Evolutionary conservation across 2,888 invertebrate genomes (phyloP).

Genomic region (Diadromus collaris): DNA sequence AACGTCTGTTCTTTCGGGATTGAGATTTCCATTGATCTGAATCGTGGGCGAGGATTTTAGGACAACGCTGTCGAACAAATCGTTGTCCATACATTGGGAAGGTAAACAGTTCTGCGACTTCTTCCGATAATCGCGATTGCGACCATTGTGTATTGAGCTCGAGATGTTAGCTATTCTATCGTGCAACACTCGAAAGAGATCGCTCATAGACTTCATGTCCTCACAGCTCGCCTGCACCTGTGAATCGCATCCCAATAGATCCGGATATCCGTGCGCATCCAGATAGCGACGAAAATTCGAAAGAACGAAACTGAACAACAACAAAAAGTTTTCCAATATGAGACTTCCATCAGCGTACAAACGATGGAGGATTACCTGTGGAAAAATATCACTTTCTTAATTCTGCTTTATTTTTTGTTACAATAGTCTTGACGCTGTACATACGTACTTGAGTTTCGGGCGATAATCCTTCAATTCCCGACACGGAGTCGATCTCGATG

Average conservation of each 20-base stretch:
- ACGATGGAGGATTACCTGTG: conserved; percentile 68
- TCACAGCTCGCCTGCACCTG: conserved; percentile 70
- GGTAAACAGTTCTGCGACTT: conserved; percentile 27
- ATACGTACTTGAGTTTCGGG: conserved; percentile 70
- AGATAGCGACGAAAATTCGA: conserved; percentile 61
- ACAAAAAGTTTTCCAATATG: conserved; percentile 69
- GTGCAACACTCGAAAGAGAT: conserved; percentile 64
- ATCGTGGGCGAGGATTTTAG: conserved; percentile 73
- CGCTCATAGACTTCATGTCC: conserved; percentile 66
- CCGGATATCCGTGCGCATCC: conserved; percentile 58
- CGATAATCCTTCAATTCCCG: conserved; percentile 65
- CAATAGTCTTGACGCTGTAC: not conserved
- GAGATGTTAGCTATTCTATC: conserved; percentile 21
- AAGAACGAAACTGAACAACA: conserved; percentile 65
- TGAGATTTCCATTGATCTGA: conserved; percentile 66
- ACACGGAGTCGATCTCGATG: conserved; percentile 65
- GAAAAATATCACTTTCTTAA: not conserved
- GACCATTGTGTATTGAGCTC: conserved; percentile 28
- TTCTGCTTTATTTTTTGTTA: not conserved
- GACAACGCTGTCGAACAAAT: conserved; percentile 66
- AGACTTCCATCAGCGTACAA: conserved; percentile 70
- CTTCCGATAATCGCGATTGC: conserved; percentile 14
- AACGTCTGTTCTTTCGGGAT: conserved; percentile 61
- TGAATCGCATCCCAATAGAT: conserved; percentile 65
- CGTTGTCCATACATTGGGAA: conserved; percentile 34